A percentile compares a stretch with the other conserved stretches of the same genome.
These are phyloP conservation scores for Celastrina argiolus DNA, from an alignment of 2,888 invertebrate genomes.

Conservation along the genomic window DNA sequence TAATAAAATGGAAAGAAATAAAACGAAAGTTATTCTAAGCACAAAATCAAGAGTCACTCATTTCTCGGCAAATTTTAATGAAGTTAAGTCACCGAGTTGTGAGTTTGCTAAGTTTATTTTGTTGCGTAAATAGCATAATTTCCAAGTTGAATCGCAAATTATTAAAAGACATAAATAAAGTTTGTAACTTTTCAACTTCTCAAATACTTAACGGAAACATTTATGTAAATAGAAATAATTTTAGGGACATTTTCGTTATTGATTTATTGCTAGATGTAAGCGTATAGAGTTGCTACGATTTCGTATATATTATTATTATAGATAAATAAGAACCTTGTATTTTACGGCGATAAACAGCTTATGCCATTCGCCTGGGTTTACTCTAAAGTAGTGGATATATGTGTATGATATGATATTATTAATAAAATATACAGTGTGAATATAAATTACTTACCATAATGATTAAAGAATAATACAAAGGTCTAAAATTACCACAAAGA, in stretches of 20 bases:
- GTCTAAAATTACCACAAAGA: too few relatives aligned
- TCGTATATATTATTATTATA: too few relatives aligned
- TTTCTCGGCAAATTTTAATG: conserved; percentile 11
- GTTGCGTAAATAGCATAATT: conserved; percentile 22
- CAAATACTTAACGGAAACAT: conserved; percentile 2
- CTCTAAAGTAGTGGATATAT: too few relatives aligned
- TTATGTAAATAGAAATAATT: conserved; percentile 1
- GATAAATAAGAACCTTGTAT: too few relatives aligned
- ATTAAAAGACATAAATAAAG: conserved; percentile 17
- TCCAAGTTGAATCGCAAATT: conserved; percentile 18
- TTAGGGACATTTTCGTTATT: background rate
- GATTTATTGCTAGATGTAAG: background rate
- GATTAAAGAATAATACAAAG: too few relatives aligned
- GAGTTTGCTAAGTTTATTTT: conserved; percentile 15
- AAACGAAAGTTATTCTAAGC: conserved; percentile 17
- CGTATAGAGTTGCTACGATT: too few relatives aligned
- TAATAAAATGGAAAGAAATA: background rate
- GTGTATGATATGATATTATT: too few relatives aligned
- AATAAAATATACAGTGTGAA: too few relatives aligned
- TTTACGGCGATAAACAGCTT: too few relatives aligned
- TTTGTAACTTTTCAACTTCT: conserved; percentile 5
- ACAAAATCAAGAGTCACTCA: conserved; percentile 17
- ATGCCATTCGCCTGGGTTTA: too few relatives aligned
- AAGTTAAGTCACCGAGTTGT: conserved; percentile 14
- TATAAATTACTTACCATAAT: too few relatives aligned